Conservation (phyloP, 2,113 vertebrate species). For the Rana temporaria region DNA sequence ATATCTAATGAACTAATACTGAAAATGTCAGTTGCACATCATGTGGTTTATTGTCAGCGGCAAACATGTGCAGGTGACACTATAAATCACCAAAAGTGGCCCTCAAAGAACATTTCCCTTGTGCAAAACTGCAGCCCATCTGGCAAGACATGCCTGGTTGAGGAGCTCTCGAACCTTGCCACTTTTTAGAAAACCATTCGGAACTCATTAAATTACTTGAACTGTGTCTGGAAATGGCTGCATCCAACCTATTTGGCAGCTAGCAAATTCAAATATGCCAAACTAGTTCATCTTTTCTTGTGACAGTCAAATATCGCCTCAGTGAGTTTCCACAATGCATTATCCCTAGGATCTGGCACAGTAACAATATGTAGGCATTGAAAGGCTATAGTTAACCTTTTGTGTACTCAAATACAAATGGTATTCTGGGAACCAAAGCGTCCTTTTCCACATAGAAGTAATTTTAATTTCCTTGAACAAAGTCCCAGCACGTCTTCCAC, state of each 20-base stretch:
- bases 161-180: background rate
- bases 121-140: background rate
- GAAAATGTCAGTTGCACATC: background rate
- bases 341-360: constrained; percentile 13
- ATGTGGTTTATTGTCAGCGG: background rate
- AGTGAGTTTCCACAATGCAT: constrained; percentile 43
- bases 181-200: constrained; percentile 42
- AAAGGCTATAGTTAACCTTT: constrained; percentile 15
- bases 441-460: too few species aligned
- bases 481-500: too few species aligned
- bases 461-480: too few species aligned
- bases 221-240: constrained; percentile 28
- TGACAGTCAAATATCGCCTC: constrained; percentile 16
- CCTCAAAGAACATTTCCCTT: background rate
- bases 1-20: background rate
- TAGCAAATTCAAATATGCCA: constrained; percentile 17
- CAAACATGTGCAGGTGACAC: background rate
- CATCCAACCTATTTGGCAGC: constrained; percentile 47
- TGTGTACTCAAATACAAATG: background rate
- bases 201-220: constrained; percentile 49
- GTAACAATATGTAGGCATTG: background rate
- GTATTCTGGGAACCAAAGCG: background rate
- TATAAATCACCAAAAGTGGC: background rate
- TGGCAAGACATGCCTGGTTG: constrained; percentile 5
- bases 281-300: constrained; percentile 34